Base-by-base conservation (phyloP, 2,113 vertebrate genomes). In the Narcine bancroftii region DNA sequence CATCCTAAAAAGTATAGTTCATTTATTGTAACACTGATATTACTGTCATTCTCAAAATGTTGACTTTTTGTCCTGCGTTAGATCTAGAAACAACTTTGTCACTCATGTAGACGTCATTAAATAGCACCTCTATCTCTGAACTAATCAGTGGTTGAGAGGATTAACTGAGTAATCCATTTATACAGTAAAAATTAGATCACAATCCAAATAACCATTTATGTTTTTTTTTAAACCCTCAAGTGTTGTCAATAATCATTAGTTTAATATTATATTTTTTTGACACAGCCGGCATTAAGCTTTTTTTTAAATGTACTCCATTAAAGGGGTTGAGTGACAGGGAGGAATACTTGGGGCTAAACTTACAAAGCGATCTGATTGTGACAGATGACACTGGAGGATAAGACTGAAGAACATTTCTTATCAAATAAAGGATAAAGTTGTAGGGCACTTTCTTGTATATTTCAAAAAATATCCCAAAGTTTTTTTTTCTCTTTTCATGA, bases 401-500 rank as follows among this genome's bases (percentile, higher is more conserved):
- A 36, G 29, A 33, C 19, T 60, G 33, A 60, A 26, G n/a, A 36
- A 17, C 60, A n/a, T 87, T 87, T 36, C 33, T 19, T 53, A 87
- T 36, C 9, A 60, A 87, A 81, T 45, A 81, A 81, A 83, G 79
- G 53, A 53, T 83, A 26, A 45, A 83, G 11, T 81, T 53, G 13
- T 83, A 79, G 24, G 1, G 42, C 5, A 24, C 42, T 42, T 79
- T 79, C 42, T 79, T 42, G 10, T 26, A 39, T 79, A 39, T 50
- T 29, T 83, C 79, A 83, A 83, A 83, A n/a, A 83, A 53, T 50
- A 10, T 15, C 47, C 77, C 47, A 83, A 81, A 81, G 77, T 53
- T 45, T 50, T 83, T 83, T 83, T 81, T 45, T 42, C 39, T 42
- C 39, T 83, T 83, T 53, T 83, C 10, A 50, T 15, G 79, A 29